phyloP scores from a whole-genome alignment of 2,113 vertebrate genomes.

The Okapia johnstoni region DNA sequence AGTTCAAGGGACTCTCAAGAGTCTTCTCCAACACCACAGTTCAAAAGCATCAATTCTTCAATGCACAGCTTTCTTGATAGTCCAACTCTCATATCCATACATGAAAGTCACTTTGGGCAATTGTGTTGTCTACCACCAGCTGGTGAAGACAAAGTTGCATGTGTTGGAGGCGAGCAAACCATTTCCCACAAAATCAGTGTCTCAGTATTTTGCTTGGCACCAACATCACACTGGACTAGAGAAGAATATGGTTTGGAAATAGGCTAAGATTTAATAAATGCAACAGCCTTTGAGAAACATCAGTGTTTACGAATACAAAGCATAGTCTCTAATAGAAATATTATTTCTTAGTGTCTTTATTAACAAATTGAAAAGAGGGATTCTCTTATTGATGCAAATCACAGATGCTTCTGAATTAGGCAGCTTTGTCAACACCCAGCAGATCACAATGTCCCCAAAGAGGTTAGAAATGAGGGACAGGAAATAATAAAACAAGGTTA shows the following conservation, averaged over 20 bases:
- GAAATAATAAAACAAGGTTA: constrained; percentile 74
- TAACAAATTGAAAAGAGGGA: constrained; percentile 49
- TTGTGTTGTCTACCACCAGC: neutral
- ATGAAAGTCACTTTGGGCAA: neutral
- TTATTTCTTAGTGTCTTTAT: constrained; percentile 60
- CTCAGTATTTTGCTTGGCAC: constrained; percentile 64
- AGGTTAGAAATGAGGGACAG: constrained; percentile 62
- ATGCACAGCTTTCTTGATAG: neutral
- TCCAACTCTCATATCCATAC: neutral
- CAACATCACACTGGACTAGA: constrained; percentile 44
- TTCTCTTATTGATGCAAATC: constrained; percentile 63
- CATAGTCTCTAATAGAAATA: constrained; percentile 32
- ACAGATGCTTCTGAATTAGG: constrained; percentile 70
- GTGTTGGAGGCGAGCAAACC: neutral
- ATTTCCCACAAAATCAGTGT: constrained; percentile 48
- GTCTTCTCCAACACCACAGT: neutral
- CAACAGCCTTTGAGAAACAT: constrained; percentile 36
- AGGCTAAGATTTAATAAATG: constrained; percentile 57
- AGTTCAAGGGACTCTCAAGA: neutral
- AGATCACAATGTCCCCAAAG: constrained; percentile 66
- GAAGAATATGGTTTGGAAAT: constrained; percentile 58
- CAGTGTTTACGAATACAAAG: constrained; percentile 24
- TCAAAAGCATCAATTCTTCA: neutral
- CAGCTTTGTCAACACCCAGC: constrained; percentile 55
- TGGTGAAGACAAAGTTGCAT: neutral